Evolutionary conservation across 2,797 vertebrate species (phyloP), one percentile per base, ranked within the genome.

Genomic region (Danio aesculapii): DNA sequence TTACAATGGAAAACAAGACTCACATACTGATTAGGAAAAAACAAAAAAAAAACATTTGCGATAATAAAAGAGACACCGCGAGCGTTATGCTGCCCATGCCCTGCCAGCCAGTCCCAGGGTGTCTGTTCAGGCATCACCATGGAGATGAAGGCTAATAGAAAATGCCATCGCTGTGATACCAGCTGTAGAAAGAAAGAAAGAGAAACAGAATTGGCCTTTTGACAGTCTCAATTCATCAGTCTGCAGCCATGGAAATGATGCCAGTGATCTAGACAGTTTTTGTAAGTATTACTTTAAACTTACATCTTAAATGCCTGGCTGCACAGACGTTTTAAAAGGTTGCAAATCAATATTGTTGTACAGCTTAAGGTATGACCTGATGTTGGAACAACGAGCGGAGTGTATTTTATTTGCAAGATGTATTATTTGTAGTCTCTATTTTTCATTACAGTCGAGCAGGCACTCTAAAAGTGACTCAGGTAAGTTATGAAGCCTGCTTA

Each of bases 371-470:
- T 66, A 66, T 30, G n/a, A 44, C 77, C 67, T 62, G 68, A 80
- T 80, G 70, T 57, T 80, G 30, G 47, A 80, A 72, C 39, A 30
- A 47, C 49, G 5, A 62, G 46, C 9, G 12, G 49, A 80, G 50
- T 71, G n/a, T 39, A 39, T 73, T 80, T 57, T 81, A 73, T 81
- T 74, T 81, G 77, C 47, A 44, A 71, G 58, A 79, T 62, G 77
- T 53, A 79, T 79, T 63, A 62, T 61, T 62, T 79, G 58, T 53
- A 21, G 55, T 57, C 70, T 74, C 69, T 16, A 49, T 81, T 49
- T 81, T 55, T 81, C 69, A 74, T 81, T 81, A 81, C 13, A 64
- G 61, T 66, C 19, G 50, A 81, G 58, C 50, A 30, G 30, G 78
- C 12, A 0, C 19, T 66, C 13, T 55, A 43, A 58, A 14, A 81